Base-by-base conservation (phyloP, 2,797 vertebrate species). In the Helicolenus hilgendorfi region DNA sequence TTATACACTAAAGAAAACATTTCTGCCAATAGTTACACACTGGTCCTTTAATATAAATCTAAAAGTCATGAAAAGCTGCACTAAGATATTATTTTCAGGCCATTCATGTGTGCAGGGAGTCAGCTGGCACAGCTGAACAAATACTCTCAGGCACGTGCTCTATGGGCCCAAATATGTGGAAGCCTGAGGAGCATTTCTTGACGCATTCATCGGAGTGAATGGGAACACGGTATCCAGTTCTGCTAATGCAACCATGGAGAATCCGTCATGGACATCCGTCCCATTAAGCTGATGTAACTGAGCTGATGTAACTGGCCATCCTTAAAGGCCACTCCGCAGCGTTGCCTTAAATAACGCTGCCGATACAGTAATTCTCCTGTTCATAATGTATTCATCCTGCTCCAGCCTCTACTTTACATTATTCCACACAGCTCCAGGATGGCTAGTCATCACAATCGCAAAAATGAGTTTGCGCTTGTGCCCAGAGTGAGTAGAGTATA, bases 271-370 rank as follows among this genome's bases (percentile, higher is more conserved):
- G 64, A 65, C 56, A 64, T 73, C 7, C 15, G 2, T 62, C 55
- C 80, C 80, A 87, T 86, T 92, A 80, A 71, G 78, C 56, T 79
- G 74, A n/a, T 53, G 70, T n/a, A 70, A 33, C 85, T 26, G 33
- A 72, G 65, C 71, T 59, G 71, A 84, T 64, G 60, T 77, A 82
- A 85, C 36, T 72, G 75, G 56, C 65, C 45, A 68, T 84, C 68
- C 82, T 73, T 81, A 60, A 72, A 88, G 73, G 64, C 55, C 36
- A 72, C 55, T 70, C 2, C 4, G 62, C 62, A 77, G 71, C 7
- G 4, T 45, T 33, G 38, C 68, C 62, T 77, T 84, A 76, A 65
- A 81, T 76, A 72, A 78, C 31, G 8, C 67, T 41, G 38, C 63
- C 76, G 36, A 77, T 68, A 58, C 24, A 13, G 53, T 71, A 56